These are phyloP conservation scores for Dolichomitus sp. DNA, from an alignment of 2,888 invertebrate genomes.

Conservation along the genomic window DNA sequence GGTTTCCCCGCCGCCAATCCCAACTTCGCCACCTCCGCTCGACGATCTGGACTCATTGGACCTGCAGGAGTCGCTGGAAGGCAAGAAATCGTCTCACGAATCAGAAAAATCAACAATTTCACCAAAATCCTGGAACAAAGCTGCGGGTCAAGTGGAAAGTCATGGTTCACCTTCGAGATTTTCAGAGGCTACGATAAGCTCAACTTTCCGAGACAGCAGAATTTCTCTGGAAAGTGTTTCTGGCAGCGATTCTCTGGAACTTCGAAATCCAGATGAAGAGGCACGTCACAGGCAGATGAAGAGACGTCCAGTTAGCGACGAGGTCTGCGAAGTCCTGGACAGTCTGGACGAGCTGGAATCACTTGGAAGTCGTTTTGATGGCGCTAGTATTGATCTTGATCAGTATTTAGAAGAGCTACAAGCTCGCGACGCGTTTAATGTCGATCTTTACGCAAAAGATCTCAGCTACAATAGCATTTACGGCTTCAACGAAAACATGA, in stretches of 20 bases:
- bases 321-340: conserved; percentile 86
- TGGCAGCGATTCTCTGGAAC: conserved; percentile 88
- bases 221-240: conserved; percentile 81
- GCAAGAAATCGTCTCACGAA: conserved; percentile 77
- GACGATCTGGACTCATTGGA: conserved; percentile 91
- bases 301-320: conserved; percentile 92
- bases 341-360: conserved; percentile 91
- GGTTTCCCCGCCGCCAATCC: conserved; percentile 93
- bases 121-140: conserved; percentile 79
- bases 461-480: conserved; percentile 82
- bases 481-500: conserved; percentile 81
- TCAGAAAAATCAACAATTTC: conserved; percentile 70
- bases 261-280: conserved; percentile 87
- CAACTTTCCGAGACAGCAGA: conserved; percentile 79
- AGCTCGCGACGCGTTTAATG: conserved; percentile 86
- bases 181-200: conserved; percentile 78
- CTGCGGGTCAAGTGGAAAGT: conserved; percentile 75
- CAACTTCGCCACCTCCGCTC: conserved; percentile 91
- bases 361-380: conserved; percentile 88
- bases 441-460: conserved; percentile 83
- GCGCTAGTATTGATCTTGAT: conserved; percentile 90
- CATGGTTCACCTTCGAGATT: conserved; percentile 78
- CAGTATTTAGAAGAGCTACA: conserved; percentile 90
- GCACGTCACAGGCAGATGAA: conserved; percentile 89
- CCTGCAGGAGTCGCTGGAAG: conserved; percentile 79